Evolutionary conservation across 2,113 vertebrate species (phyloP).

Genomic region (Onychorhynchus coronatus): DNA sequence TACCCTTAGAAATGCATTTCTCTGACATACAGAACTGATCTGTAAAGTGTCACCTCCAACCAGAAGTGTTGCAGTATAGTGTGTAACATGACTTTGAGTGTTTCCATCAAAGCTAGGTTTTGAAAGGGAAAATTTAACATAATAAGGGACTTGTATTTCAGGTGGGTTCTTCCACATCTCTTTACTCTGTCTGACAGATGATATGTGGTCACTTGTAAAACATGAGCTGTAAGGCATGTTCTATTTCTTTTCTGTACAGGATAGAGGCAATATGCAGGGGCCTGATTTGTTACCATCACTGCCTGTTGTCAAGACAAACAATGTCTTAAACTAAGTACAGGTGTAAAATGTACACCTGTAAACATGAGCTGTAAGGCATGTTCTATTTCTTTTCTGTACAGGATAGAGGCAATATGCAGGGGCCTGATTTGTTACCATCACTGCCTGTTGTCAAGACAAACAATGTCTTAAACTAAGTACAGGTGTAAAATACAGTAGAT

Average conservation of each 20-base stretch:
- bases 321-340: no score
- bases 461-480: background rate
- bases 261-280: no score
- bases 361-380: background rate
- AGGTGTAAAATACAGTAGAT: background rate
- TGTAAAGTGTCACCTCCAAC: background rate
- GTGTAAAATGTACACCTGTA: no score
- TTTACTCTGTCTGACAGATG: background rate
- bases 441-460: background rate
- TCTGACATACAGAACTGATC: background rate
- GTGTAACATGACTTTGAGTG: background rate
- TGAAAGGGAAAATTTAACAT: background rate
- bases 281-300: background rate
- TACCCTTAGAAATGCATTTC: background rate
- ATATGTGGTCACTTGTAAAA: background rate
- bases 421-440: background rate
- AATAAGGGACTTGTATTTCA: background rate
- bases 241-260: background rate
- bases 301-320: background rate
- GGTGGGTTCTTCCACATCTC: background rate
- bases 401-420: background rate
- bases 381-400: background rate
- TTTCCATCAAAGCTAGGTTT: background rate
- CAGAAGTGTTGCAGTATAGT: fast-evolving
- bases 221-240: background rate